Percentiles rank a stretch among this genome's conserved stretches.
phyloP scores from a whole-genome alignment of 2,113 vertebrate genomes.

The Acrocephalus kingi region DNA sequence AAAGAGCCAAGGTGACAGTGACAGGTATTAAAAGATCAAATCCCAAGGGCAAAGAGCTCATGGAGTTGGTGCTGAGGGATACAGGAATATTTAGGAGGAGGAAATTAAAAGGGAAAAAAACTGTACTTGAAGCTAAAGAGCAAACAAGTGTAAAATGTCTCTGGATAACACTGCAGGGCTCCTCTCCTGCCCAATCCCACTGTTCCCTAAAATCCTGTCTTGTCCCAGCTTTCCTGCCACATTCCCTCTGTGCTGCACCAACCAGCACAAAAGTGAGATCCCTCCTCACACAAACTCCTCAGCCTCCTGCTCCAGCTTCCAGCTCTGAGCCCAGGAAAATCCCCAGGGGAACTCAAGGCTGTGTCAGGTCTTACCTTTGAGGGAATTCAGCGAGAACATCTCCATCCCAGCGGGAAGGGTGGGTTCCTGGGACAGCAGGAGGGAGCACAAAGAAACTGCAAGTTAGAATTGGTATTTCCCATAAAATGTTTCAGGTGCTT shows the following conservation, averaged over 20 bases:
- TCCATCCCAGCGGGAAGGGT: constrained; percentile 68
- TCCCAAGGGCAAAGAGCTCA: not conserved
- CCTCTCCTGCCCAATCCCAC: not conserved
- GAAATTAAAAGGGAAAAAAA: not conserved
- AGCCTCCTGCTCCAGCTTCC: not conserved
- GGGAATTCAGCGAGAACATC: constrained; percentile 81
- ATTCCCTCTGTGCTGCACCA: not conserved
- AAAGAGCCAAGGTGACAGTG: not conserved
- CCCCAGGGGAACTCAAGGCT: rapidly evolving
- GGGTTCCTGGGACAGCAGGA: constrained; percentile 54
- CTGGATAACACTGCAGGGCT: not conserved
- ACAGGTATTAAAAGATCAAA: not conserved
- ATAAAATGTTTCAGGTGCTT: not conserved
- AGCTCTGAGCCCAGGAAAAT: not conserved
- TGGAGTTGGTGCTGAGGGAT: not conserved
- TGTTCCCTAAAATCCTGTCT: not conserved
- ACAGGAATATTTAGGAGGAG: not conserved
- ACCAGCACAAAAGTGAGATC: not conserved
- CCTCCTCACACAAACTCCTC: not conserved
- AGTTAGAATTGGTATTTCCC: not conserved
- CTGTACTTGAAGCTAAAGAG: not conserved
- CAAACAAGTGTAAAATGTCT: not conserved
- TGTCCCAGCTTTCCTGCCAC: not conserved
- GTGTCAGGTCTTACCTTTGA: constrained; percentile 71
- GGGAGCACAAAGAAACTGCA: not conserved